Conservation (phyloP, 2,888 invertebrate genomes). For the Scaptomyza flava region DNA sequence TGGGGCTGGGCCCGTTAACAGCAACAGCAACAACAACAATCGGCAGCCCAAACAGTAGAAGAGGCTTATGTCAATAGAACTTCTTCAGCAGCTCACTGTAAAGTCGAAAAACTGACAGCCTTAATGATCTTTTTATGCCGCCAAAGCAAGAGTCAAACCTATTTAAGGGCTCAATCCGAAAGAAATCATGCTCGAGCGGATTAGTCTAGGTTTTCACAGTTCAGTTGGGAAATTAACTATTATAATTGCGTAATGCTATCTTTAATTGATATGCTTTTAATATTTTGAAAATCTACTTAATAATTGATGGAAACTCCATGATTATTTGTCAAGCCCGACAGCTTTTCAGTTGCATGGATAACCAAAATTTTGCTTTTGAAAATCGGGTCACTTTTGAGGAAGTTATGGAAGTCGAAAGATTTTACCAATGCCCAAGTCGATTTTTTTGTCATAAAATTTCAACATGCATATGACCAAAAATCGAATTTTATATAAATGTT, state of each 20-base stretch:
- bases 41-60: constrained; percentile 37
- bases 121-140: constrained; percentile 62
- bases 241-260: background rate
- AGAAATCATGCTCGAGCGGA: constrained; percentile 21
- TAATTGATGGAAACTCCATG: no score
- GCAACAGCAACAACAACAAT: constrained; percentile 11
- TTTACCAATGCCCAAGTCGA: no score
- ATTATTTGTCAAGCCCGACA: no score
- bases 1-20: constrained; percentile 33
- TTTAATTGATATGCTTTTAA: background rate
- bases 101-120: constrained; percentile 72
- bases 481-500: no score
- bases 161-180: background rate
- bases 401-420: no score
- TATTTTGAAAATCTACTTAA: background rate
- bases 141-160: constrained; percentile 18
- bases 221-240: background rate
- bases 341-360: no score
- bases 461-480: no score
- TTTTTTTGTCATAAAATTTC: no score
- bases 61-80: constrained; percentile 75
- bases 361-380: no score
- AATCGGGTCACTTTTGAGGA: no score
- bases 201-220: constrained; percentile 52
- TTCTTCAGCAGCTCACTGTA: constrained; percentile 72